Conservation (phyloP, 53 echinoderm and acorn worm genomes). For the Crossaster papposus region DNA sequence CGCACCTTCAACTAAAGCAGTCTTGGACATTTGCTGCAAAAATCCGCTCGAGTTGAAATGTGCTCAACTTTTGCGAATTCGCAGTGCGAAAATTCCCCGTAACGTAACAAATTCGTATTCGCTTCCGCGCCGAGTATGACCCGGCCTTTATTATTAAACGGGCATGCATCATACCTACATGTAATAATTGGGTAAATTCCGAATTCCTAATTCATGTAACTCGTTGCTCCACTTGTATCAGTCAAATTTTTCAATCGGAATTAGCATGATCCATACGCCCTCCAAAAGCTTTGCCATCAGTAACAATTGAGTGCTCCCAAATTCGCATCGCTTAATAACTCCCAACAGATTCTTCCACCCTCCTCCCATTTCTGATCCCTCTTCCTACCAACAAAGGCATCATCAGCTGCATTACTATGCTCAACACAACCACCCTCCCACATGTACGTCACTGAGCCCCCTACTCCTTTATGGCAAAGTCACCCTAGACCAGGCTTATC, state of each 20-base stretch:
- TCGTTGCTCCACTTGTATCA: neutral
- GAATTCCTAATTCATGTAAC: neutral
- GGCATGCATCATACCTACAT: too few species aligned
- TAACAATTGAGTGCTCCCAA: neutral
- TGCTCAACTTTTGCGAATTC: too few species aligned
- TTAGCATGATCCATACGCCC: neutral
- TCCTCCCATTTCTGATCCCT: neutral
- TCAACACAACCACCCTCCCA: neutral
- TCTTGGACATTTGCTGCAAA: too few species aligned
- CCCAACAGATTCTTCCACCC: neutral
- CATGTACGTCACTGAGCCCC: neutral
- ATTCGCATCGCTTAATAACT: neutral
- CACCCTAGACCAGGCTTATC: constrained; percentile 11
- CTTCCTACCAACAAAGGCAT: neutral
- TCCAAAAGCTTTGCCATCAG: neutral
- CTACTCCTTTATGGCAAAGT: neutral
- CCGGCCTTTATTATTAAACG: too few species aligned
- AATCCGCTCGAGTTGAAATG: too few species aligned
- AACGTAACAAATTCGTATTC: too few species aligned
- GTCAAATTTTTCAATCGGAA: neutral
- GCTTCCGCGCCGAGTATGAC: too few species aligned
- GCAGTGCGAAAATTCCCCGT: too few species aligned
- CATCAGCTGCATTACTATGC: neutral
- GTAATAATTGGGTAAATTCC: too few species aligned
- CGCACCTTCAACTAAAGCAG: too few species aligned